Evolutionary conservation across 2,888 invertebrate genomes (phyloP), one percentile per base, ranked within the genome.

Genomic region (Polydrusus pterygomalis): DNA sequence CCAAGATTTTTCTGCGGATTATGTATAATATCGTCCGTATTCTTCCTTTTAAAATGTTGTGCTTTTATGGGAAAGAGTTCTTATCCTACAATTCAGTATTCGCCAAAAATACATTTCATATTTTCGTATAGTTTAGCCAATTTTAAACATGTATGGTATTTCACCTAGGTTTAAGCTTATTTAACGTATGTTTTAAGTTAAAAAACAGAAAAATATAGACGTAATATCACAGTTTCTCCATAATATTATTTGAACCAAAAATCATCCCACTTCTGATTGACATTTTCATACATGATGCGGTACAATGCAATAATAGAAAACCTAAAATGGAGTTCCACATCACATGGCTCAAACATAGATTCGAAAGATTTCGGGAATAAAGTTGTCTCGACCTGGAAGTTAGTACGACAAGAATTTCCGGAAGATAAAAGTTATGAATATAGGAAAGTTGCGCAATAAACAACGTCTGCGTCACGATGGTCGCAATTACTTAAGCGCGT

Each of bases 381-480:
- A 58, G 34, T 58, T 58, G 58, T 15, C 34, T 15, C 58, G 34
- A 34, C 2, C 18, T n/a, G 58, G 15, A 38, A 58, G n/a, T 58
- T 58, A 58, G 15, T 34, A 13, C 58, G 25, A 54, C 54, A 17
- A 8, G 58, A 58, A 15, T 58, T 58, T 58, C 34, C 58, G 34
- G 34, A 34, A 58, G 25, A 34, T n/a, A 58, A 38, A 58, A 58
- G 58, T 58, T 58, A 58, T 58, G 34, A 58, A 58, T 58, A 58
- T 58, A 34, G 34, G 34, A 58, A 40, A 58, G 58, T 38, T 34
- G 34, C 15, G 34, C 15, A 11, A 38, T 25, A 25, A 1, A 25
- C 25, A 25, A 5, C 25, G 5, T 25, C 5, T 25, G 25, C 25
- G 25, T 25, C 25, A 25, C 25, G 25, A 5, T 5, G 5, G 25